Evolutionary conservation across 1,140 invertebrate genomes (phyloP), one percentile per base, ranked within the genome.

Genomic region (Octopus bimaculoides): DNA sequence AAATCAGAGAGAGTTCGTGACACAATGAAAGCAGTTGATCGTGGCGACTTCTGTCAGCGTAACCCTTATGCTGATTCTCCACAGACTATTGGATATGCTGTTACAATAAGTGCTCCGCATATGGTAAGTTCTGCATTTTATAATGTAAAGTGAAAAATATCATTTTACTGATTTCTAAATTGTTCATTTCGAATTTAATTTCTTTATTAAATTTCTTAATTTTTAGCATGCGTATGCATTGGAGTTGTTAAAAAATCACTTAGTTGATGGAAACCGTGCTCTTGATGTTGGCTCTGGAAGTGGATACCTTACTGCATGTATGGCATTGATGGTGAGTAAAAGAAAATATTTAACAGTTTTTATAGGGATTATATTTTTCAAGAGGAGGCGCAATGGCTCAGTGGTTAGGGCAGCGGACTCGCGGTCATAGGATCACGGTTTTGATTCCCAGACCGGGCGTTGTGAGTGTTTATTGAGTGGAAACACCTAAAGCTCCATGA

Each of bases 91-190:
- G 91, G 91, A 53, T 92, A 90, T 85, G 94, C 95, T 69, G 97
- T 96, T 5, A 99, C 97, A 1, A 99, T 99, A 78, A 97, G 96
- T 92, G 98, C 97, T 79, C 97, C 98, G 75, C 98, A 99, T 91
- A 99, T 99, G 98, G 96, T 97, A 92, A 90, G 79, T 55, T 54
- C 14, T 81, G 5, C 41, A 26, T 26, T 80, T n/a, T 7, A 56
- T 0, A 12, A 71, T 14, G 7, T 71, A 5, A 71, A 5, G 0
- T 0, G 17, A 4, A 9, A 61, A 12, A 12, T 12, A 17, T 17
- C 56, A 12, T 61, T 61, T 52, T 26, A 75, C 12, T 26, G 12
- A 12, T 10, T 77, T 53, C 14, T 9, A 12, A 8, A 52, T 10
- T 54, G 12, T 4, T 9, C 54, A 77, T 20, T 20, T 26, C 3